Evolutionary conservation across 2,888 invertebrate genomes (phyloP).

Genomic region (Cataglyphis livida): DNA sequence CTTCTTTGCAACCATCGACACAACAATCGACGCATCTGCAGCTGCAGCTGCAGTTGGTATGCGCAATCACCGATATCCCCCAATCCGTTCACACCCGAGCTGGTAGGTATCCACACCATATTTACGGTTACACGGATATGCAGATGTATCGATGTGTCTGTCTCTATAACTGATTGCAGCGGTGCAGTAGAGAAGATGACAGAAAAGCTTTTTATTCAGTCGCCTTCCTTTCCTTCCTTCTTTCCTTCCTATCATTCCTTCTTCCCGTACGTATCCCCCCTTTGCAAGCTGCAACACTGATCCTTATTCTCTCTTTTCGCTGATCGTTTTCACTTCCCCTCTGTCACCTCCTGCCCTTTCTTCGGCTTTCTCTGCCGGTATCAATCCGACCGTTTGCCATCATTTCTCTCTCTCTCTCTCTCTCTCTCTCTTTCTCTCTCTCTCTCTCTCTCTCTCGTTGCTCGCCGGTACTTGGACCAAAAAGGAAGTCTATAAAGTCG

Average conservation of each 20-base stretch:
- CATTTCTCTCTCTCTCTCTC: conserved; percentile 29
- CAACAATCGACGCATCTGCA: conserved; percentile 43
- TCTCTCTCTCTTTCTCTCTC: conserved; percentile 18
- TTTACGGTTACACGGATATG: conserved; percentile 28
- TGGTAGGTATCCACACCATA: conserved; percentile 20
- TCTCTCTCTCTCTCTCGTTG: conserved; percentile 22
- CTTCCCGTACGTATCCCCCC: conserved; percentile 32
- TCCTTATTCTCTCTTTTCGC: conserved; percentile 61
- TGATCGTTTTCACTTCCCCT: conserved; percentile 60
- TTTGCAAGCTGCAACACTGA: conserved; percentile 60
- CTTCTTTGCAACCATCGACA: background rate
- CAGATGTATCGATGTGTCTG: conserved; percentile 70
- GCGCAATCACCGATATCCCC: conserved; percentile 40
- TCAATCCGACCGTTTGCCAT: conserved; percentile 27
- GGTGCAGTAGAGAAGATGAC: conserved; percentile 60
- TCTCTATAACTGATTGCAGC: conserved; percentile 71
- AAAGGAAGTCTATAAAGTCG: conserved; percentile 81
- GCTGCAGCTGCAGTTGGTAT: conserved; percentile 43
- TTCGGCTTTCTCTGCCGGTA: conserved; percentile 47
- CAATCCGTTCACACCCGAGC: conserved; percentile 30
- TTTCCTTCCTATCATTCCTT: background rate
- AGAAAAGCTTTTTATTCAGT: conserved; percentile 70
- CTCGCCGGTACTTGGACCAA: conserved; percentile 52
- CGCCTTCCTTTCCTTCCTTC: conserved; percentile 34
- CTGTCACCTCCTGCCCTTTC: conserved; percentile 29